Evolutionary conservation across 2,888 invertebrate genomes (phyloP).

Genomic region (Ophonus ardosiacus): DNA sequence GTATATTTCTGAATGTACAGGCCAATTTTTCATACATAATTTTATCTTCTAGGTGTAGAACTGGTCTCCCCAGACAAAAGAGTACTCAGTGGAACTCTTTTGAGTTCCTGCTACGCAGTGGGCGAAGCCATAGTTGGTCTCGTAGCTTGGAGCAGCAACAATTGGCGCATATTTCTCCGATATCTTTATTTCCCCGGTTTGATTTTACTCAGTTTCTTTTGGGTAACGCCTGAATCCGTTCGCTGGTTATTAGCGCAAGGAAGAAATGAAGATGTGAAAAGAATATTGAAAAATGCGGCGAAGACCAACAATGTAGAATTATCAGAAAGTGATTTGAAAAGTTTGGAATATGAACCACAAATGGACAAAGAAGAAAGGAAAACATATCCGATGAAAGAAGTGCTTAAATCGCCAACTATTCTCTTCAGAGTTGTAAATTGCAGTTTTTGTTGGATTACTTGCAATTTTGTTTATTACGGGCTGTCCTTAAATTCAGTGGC

Average conservation of each 20-base stretch:
- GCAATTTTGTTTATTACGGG: constrained; percentile 89
- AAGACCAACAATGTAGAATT: constrained; percentile 80
- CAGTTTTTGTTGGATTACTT: constrained; percentile 89
- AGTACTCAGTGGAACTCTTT: constrained; percentile 84
- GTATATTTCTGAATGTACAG: too few species aligned
- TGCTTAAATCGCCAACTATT: constrained; percentile 78
- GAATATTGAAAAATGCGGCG: constrained; percentile 80
- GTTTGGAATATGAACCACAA: constrained; percentile 69
- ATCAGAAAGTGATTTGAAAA: constrained; percentile 77
- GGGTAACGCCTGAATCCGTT: constrained; percentile 84
- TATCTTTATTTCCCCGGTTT: constrained; percentile 78
- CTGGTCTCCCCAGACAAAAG: constrained; percentile 86
- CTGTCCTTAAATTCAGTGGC: constrained; percentile 87
- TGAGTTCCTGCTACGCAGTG: constrained; percentile 84
- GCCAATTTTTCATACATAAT: neutral
- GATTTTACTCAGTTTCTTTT: constrained; percentile 82
- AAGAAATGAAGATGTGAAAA: constrained; percentile 78
- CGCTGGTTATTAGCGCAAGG: constrained; percentile 86
- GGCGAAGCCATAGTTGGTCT: constrained; percentile 84
- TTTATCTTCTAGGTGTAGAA: constrained; percentile 81
- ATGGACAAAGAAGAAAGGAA: constrained; percentile 62
- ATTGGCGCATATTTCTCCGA: constrained; percentile 84
- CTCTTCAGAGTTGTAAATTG: constrained; percentile 80
- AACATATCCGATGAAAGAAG: constrained; percentile 71
- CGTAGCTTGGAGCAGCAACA: constrained; percentile 81